Percentiles rank a stretch among this genome's conserved stretches.
These are phyloP conservation scores for Ciconia maguari DNA, from an alignment of 2,113 vertebrate species.

Conservation along the genomic window DNA sequence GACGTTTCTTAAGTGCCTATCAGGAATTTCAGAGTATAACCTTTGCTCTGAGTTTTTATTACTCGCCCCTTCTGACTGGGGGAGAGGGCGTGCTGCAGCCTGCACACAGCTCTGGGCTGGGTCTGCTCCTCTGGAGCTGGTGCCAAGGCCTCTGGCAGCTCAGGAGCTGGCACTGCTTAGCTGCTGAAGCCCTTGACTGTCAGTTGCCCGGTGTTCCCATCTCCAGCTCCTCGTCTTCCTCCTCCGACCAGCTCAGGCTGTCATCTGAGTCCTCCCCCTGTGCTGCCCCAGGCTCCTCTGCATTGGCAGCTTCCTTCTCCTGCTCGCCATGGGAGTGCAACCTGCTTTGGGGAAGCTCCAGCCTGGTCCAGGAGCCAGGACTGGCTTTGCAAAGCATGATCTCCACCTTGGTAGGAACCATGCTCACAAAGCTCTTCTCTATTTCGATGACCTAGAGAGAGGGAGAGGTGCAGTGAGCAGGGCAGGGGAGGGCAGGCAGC, in stretches of 20 bases:
- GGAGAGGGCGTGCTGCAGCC: background rate
- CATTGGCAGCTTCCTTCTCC: background rate
- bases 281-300: background rate
- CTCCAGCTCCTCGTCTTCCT: constrained; percentile 57
- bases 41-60: constrained; percentile 46
- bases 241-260: constrained; percentile 79
- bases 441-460: constrained; percentile 79
- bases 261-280: constrained; percentile 67
- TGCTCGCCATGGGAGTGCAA: background rate
- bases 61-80: background rate
- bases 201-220: constrained; percentile 22
- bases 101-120: accelerated
- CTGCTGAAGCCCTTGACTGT: background rate
- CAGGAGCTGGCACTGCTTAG: background rate
- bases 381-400: constrained; percentile 84
- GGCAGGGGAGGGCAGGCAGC: background rate
- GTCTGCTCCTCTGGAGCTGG: background rate
- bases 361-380: constrained; percentile 85
- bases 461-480: background rate
- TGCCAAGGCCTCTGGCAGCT: background rate
- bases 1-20: accelerated
- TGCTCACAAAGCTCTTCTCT: constrained; percentile 81
- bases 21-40: background rate
- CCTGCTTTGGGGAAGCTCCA: constrained; percentile 81
- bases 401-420: constrained; percentile 92